Evolutionary conservation across 2,888 invertebrate genomes (phyloP).

Genomic region (Archips crataeganus): DNA sequence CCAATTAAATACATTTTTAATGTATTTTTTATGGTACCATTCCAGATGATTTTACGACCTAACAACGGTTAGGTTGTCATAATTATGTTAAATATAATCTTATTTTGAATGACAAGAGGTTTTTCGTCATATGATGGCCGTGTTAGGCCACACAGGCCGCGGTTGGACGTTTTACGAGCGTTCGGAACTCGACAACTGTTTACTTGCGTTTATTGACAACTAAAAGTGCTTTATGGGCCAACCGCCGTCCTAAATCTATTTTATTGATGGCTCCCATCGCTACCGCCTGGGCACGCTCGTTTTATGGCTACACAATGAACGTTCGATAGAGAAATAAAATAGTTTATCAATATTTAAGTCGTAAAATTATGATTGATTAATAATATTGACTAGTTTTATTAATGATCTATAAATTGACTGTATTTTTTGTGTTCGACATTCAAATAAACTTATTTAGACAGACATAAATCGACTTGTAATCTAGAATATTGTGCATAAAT

Average conservation of each 20-base stretch:
- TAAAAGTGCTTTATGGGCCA: slow-evolving; percentile 65
- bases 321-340: slow-evolving; percentile 53
- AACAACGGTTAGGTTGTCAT: slow-evolving; percentile 38
- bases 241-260: slow-evolving; percentile 66
- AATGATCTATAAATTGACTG: slow-evolving; percentile 16
- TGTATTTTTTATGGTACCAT: slow-evolving; percentile 24
- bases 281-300: slow-evolving; percentile 52
- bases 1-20: slow-evolving; percentile 36
- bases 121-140: slow-evolving; percentile 39
- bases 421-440: background rate
- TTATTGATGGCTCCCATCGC: slow-evolving; percentile 68
- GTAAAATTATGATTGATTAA: slow-evolving; percentile 35
- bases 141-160: slow-evolving; percentile 65
- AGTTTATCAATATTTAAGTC: slow-evolving; percentile 45
- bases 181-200: slow-evolving; percentile 61
- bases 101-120: slow-evolving; percentile 27
- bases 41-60: slow-evolving; percentile 27
- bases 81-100: slow-evolving; percentile 39
- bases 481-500: background rate
- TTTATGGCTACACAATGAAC: slow-evolving; percentile 56
- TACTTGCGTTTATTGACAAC: slow-evolving; percentile 71
- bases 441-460: slow-evolving; percentile 8
- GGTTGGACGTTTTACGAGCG: slow-evolving; percentile 60
- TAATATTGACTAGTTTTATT: slow-evolving; percentile 21
- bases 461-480: background rate